Conservation (phyloP, 2,888 invertebrate genomes). For the Pardosa pseudoannulata region DNA sequence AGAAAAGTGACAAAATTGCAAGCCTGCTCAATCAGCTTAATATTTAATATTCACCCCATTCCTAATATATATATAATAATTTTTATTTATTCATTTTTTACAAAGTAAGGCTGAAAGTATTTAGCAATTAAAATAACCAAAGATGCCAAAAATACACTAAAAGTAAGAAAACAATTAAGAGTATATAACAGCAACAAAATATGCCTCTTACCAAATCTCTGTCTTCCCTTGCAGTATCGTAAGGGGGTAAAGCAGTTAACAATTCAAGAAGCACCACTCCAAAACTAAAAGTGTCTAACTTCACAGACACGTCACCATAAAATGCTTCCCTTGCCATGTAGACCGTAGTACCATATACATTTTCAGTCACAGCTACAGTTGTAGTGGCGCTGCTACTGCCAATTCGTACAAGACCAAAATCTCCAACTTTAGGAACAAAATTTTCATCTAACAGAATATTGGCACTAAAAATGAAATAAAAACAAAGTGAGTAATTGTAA, state of each 20-base stretch:
- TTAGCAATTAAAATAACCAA: too few species aligned
- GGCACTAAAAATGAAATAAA: conserved; percentile 80
- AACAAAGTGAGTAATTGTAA: too few species aligned
- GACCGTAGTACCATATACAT: conserved; percentile 83
- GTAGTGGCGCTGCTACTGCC: conserved; percentile 78
- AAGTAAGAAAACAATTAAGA: too few species aligned
- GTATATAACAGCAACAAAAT: too few species aligned
- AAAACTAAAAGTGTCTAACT: conserved; percentile 87
- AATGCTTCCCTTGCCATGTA: conserved; percentile 88
- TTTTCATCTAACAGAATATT: conserved; percentile 85
- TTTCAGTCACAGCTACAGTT: conserved; percentile 80
- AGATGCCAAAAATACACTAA: too few species aligned
- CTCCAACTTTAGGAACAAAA: conserved; percentile 85
- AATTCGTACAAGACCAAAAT: conserved; percentile 85
- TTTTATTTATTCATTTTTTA: too few species aligned
- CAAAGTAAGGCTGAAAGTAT: too few species aligned
- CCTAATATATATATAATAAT: too few species aligned
- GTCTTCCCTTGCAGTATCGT: conserved; percentile 80
- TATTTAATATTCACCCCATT: too few species aligned
- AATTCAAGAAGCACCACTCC: conserved; percentile 87
- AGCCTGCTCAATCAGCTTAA: too few species aligned
- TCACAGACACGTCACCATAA: conserved; percentile 83
- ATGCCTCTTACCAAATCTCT: conserved; percentile 82
- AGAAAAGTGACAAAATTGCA: too few species aligned
- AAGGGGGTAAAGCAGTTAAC: conserved; percentile 84